Conservation (phyloP, 2,888 invertebrate species). For the Agonum fuliginosum region DNA sequence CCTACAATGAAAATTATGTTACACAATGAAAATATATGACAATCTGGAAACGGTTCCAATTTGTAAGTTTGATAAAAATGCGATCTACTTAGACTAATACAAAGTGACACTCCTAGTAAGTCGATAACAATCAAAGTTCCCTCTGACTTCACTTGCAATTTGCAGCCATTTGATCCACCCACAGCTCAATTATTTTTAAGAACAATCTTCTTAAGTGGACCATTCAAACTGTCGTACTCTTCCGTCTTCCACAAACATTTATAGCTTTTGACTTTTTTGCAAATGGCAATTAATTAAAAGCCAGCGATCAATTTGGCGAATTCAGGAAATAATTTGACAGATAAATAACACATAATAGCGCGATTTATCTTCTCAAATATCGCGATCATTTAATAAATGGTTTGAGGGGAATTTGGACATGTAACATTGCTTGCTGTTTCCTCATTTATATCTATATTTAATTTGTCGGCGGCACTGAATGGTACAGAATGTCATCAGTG, state of each 20-base stretch:
- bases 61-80: not conserved
- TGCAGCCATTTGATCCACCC: conserved; percentile 49
- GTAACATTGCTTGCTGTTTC: not conserved
- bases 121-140: conserved; percentile 25
- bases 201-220: conserved; percentile 50
- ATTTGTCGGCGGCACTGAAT: conserved; percentile 54
- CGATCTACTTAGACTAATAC: not conserved
- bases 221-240: conserved; percentile 33
- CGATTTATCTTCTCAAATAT: not conserved
- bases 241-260: not conserved
- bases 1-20: too few relatives aligned
- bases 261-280: conserved; percentile 23
- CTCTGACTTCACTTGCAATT: conserved; percentile 45
- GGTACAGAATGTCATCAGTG: conserved; percentile 55
- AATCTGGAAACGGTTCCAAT: not conserved
- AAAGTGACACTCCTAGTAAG: not conserved
- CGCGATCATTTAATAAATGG: conserved; percentile 25
- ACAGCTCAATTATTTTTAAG: conserved; percentile 46
- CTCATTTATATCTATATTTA: conserved; percentile 53
- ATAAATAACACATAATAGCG: not conserved
- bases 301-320: not conserved
- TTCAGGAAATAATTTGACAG: not conserved
- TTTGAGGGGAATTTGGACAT: not conserved
- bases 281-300: conserved; percentile 2
- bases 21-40: too few relatives aligned